Evolutionary conservation across 2,797 vertebrate species (phyloP), one percentile per base, ranked within the genome.

Genomic region (Sternotherus odoratus): DNA sequence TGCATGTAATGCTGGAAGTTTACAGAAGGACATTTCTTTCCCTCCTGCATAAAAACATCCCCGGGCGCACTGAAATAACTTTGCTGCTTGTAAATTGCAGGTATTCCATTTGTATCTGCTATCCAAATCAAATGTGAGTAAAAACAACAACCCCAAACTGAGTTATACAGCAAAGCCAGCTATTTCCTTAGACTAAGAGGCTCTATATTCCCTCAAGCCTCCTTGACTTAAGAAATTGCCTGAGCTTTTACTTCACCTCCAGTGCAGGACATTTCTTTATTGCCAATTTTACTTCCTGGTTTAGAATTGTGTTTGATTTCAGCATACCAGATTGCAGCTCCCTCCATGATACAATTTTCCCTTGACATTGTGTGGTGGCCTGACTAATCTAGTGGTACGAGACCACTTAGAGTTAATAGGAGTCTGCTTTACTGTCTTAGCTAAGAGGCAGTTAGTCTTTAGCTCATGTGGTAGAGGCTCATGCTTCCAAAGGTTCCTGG

Each of bases 11-110:
- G 78, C 74, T 82, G 63, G 28, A 96, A 85, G 57, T 75, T 91
- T 95, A 79, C 50, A 88, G 92, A 94, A 91, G n/a, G 30, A 86
- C 86, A 91, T 94, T 90, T 82, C 90, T 90, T 89, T 24, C 91
- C 79, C 87, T 57, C 60, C 69, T 88, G 77, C 72, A 85, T 80
- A 91, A 96, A 96, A 95, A 60, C 24, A 24, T 6, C 43, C 39
- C 28, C 66, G 77, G 86, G 74, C 51, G 8, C 23, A 80, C 83
- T 89, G 89, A 63, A 90, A 89, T 80, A 93, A 63, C 57, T 48
- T 94, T 91, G 39, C 24, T 80, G 79, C 54, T 75, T 90, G 36
- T 63, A 89, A 92, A 72, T 83, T 75, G 30, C 26, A 88, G 83
- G 13, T 43, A 72, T 24, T 89, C 26, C 19, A 39, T 83, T 94